phyloP scores from a whole-genome alignment of 2,113 vertebrate genomes.

The Marcusenius ussheri region DNA sequence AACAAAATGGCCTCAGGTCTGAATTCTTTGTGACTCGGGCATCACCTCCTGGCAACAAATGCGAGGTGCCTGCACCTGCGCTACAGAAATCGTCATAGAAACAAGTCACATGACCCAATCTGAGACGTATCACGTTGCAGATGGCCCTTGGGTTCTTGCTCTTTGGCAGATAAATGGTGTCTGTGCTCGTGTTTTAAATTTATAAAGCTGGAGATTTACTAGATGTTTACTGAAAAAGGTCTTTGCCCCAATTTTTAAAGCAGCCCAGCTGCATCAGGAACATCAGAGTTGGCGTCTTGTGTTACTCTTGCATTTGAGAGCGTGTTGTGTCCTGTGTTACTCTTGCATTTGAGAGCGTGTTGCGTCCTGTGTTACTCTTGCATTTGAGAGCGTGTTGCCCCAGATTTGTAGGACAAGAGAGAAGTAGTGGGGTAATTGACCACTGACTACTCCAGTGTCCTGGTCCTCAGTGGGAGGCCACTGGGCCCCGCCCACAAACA shows the following conservation, averaged over 20 bases:
- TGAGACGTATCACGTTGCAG: not conserved
- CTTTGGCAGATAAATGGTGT: not conserved
- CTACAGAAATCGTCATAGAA: not conserved
- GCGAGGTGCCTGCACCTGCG: not conserved
- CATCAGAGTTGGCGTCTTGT: not conserved
- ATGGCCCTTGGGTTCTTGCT: not conserved
- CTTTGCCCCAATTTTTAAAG: not conserved
- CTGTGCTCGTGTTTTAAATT: not conserved
- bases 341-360: not conserved
- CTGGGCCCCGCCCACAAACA: constrained; percentile 1
- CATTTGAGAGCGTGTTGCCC: not conserved
- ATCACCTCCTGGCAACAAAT: not conserved
- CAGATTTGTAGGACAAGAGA: not conserved
- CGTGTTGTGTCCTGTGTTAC: too few species aligned
- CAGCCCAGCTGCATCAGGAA: not conserved
- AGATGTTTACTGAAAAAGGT: not conserved
- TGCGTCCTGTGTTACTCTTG: not conserved
- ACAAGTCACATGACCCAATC: not conserved
- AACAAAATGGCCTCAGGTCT: not conserved
- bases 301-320: not conserved
- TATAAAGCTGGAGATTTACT: not conserved
- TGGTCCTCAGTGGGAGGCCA: not conserved
- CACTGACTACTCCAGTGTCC: not conserved
- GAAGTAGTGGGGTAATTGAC: not conserved
- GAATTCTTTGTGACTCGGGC: not conserved